Evolutionary conservation across 2,797 vertebrate genomes (phyloP).

Genomic region (Notamacropus eugenii): DNA sequence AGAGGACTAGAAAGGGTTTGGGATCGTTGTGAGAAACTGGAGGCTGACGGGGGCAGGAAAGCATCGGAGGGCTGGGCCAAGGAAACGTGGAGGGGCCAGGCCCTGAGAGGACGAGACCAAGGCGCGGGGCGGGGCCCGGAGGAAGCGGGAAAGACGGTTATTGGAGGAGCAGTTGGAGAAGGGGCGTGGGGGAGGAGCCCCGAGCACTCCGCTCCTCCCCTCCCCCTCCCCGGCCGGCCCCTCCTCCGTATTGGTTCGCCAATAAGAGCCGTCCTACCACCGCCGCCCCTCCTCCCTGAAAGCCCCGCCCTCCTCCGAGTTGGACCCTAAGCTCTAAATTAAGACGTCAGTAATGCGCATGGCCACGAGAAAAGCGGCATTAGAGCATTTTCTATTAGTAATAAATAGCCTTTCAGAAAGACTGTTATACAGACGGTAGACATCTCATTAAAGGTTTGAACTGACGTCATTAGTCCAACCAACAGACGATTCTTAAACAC

Average conservation of each 20-base stretch:
- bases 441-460: not conserved
- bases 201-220: not conserved
- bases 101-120: not conserved
- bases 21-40: not conserved
- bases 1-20: too few relatives aligned
- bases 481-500: not conserved
- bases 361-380: not conserved
- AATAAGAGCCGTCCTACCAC: not conserved
- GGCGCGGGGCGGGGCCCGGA: not conserved
- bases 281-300: not conserved
- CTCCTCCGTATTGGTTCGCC: not conserved
- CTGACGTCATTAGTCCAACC: not conserved
- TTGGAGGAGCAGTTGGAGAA: not conserved
- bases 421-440: not conserved
- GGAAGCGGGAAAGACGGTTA: not conserved
- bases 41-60: too few relatives aligned
- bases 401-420: not conserved
- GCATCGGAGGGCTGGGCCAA: too few relatives aligned
- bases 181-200: not conserved
- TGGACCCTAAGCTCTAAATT: not conserved
- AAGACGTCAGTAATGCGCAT: not conserved
- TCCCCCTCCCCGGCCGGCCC: accelerated
- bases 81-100: not conserved
- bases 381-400: not conserved
- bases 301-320: too few relatives aligned